phyloP scores from a whole-genome alignment of 2,113 vertebrate genomes.

The Neofelis nebulosa region DNA sequence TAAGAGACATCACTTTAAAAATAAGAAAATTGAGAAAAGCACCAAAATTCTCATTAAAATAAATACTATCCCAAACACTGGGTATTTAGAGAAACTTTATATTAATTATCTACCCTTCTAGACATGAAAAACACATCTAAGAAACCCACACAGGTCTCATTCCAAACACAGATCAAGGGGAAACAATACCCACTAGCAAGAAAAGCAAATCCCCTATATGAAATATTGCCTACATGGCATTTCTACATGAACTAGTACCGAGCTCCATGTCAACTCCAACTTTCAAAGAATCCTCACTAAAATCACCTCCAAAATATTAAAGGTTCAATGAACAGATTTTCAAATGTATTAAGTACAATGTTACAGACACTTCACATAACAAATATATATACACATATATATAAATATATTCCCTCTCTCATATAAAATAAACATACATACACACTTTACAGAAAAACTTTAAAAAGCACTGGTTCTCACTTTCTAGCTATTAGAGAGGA shows the following conservation, averaged over 20 bases:
- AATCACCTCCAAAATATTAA: constrained; percentile 17
- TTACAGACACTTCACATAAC: neutral
- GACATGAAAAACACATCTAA: constrained; percentile 37
- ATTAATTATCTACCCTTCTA: neutral
- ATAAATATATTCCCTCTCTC: neutral
- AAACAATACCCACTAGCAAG: neutral
- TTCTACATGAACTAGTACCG: neutral
- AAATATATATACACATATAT: neutral
- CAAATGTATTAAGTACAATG: neutral
- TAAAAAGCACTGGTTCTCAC: neutral
- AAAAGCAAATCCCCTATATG: neutral
- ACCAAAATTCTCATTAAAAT: constrained; percentile 23
- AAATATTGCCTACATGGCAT: neutral
- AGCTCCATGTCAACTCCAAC: neutral
- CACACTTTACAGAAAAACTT: neutral
- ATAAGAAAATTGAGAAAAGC: neutral
- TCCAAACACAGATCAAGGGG: constrained; percentile 1
- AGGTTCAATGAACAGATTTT: neutral
- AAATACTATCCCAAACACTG: constrained; percentile 4
- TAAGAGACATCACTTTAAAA: neutral
- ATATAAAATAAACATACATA: neutral
- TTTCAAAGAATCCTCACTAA: constrained; percentile 46
- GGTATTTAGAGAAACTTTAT: neutral
- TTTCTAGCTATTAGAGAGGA: constrained; percentile 17
- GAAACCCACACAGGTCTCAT: neutral